These are phyloP conservation scores for Emydocephalus ijimae DNA, from an alignment of 2,113 vertebrate genomes.

Conservation along the genomic window DNA sequence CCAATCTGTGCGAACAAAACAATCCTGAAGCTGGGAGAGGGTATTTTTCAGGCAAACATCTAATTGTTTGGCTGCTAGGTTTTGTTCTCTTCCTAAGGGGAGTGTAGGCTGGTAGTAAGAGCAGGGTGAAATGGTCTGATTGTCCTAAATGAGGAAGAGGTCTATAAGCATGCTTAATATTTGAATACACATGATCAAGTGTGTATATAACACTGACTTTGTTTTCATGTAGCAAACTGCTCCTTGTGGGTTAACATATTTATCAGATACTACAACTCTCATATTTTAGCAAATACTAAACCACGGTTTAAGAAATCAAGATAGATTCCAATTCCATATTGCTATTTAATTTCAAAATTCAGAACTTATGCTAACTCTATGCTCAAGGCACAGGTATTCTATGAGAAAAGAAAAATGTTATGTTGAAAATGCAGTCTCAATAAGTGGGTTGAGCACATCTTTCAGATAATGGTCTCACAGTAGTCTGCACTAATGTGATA, in stretches of 20 bases:
- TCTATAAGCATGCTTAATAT: no score
- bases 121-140: no score
- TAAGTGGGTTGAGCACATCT: conserved; percentile 50
- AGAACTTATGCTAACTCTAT: conserved; percentile 14
- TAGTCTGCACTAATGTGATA: conserved; percentile 63
- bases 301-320: background rate
- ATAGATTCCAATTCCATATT: conserved; percentile 14
- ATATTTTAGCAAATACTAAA: conserved; percentile 27
- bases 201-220: background rate
- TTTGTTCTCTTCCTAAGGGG: no score
- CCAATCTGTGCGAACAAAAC: no score
- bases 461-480: conserved; percentile 35
- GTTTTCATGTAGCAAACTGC: background rate
- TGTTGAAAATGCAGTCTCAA: conserved; percentile 57
- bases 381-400: conserved; percentile 33
- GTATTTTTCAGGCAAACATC: no score
- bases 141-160: no score
- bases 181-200: no score
- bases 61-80: no score
- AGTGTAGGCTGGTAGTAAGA: no score
- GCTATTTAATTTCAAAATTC: conserved; percentile 21
- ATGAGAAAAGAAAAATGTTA: conserved; percentile 22
- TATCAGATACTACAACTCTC: background rate
- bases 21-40: no score
- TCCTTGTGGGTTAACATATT: background rate